Evolutionary conservation across 2,797 vertebrate genomes (phyloP).

Genomic region (Anguilla anguilla): DNA sequence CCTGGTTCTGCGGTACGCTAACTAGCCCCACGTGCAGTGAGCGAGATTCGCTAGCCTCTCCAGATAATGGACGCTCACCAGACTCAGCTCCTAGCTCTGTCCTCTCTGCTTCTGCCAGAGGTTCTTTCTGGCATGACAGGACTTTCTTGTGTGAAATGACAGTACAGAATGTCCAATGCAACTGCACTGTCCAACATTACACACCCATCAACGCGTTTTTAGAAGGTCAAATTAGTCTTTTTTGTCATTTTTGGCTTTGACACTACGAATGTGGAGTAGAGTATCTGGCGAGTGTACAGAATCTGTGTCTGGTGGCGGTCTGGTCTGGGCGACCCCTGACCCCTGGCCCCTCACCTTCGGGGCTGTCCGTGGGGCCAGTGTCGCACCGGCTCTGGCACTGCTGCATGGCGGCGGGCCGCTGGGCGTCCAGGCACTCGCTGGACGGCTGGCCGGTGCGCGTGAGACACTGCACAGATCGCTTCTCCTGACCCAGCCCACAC

Average conservation of each 20-base stretch:
- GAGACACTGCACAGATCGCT: conserved; percentile 87
- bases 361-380: conserved; percentile 80
- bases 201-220: neutral
- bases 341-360: conserved; percentile 81
- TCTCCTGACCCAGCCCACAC: conserved; percentile 91
- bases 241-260: too few species aligned
- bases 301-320: neutral
- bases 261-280: neutral
- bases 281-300: neutral
- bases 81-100: neutral
- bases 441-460: conserved; percentile 83
- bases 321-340: conserved; percentile 21
- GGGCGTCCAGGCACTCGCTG: conserved; percentile 81
- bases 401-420: conserved; percentile 81
- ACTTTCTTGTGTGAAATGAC: neutral
- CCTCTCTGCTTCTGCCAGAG: neutral
- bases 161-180: neutral
- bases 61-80: neutral
- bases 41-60: neutral
- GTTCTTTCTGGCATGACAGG: neutral
- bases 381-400: conserved; percentile 94
- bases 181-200: too few species aligned
- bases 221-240: neutral
- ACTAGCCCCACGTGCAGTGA: neutral
- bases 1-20: too few species aligned